Evolutionary conservation across 2,888 invertebrate species (phyloP), one percentile per base, ranked within the genome.

Genomic region (Prosopocoilus inquinatus): DNA sequence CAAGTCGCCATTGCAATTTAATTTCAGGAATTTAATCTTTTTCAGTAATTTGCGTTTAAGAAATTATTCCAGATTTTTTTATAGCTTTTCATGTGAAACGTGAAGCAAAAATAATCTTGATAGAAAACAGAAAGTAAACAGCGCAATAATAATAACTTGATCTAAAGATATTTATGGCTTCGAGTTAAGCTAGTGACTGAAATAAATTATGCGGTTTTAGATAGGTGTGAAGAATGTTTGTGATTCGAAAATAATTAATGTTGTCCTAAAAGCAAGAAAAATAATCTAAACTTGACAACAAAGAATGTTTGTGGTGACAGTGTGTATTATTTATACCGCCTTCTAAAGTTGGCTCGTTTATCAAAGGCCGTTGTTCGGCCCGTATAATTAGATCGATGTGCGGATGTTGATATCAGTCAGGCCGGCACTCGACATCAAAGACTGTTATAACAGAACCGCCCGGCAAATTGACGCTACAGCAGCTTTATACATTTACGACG

Each of bases 371-470:
- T 64, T 62, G 65, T 64, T 63, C 67, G 64, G 66, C 64, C 64
- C 64, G 70, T 70, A 71, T 71, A 70, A 72, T 71, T 72, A 72
- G 73, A 72, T 73, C 72, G 72, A 73, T 72, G 73, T 70, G 71
- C 73, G 73, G 73, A 73, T 72, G 73, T 72, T 73, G 73, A 73
- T 73, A 72, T 70, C 71, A 70, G 66, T 67, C 69, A 62, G 64
- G 67, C 65, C 68, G 68, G 64, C 66, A 64, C 65, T 64, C 65
- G 64, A 71, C 69, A 68, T 73, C 73, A 73, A 73, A 73, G 66
- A 43, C 47, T 45, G 64, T 57, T 60, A 43, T 45, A 41, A 34
- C 32, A 13, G 12, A 32, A 41, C 15, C 43, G 62, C 56, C 62
- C 58, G 63, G 65, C 62, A 65, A 65, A 65, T 65, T 67, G 65